These are phyloP conservation scores for Arothron firmamentum DNA, from an alignment of 2,113 vertebrate genomes.

Conservation along the genomic window DNA sequence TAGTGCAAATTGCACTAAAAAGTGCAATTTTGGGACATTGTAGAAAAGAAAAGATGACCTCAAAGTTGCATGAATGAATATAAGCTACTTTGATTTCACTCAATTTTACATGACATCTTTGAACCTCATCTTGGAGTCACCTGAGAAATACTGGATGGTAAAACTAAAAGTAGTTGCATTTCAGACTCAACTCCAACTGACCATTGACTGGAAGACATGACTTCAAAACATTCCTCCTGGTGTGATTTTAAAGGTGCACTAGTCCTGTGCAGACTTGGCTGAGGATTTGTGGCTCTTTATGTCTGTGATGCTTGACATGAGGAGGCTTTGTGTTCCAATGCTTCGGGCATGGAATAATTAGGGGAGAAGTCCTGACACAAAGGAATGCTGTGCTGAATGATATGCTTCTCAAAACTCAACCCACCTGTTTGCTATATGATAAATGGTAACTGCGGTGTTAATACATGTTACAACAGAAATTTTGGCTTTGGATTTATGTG, in stretches of 20 bases:
- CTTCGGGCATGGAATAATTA: constrained; percentile 69
- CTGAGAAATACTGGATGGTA: no score
- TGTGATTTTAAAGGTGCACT: constrained; percentile 37
- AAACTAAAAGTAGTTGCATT: no score
- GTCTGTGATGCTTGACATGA: constrained; percentile 57
- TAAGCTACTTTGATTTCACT: no score
- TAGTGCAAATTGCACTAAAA: no score
- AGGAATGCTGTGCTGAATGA: constrained; percentile 74
- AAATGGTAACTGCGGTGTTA: constrained; percentile 18
- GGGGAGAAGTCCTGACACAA: constrained; percentile 72
- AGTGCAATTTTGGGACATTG: no score
- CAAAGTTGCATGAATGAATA: no score
- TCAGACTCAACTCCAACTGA: neutral
- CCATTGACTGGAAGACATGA: constrained; percentile 18
- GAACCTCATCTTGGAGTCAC: neutral
- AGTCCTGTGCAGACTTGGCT: constrained; percentile 57
- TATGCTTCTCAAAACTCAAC: constrained; percentile 38
- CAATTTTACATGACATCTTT: neutral
- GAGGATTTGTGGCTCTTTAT: constrained; percentile 30
- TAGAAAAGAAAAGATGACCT: no score
- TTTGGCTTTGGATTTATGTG: neutral
- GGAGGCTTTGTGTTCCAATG: constrained; percentile 55
- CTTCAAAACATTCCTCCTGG: constrained; percentile 24
- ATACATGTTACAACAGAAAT: neutral
- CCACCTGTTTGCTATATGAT: constrained; percentile 19